These are phyloP conservation scores for Imbricaverruca yamaguchii DNA, from an alignment of 2,888 invertebrate species.

Conservation along the genomic window DNA sequence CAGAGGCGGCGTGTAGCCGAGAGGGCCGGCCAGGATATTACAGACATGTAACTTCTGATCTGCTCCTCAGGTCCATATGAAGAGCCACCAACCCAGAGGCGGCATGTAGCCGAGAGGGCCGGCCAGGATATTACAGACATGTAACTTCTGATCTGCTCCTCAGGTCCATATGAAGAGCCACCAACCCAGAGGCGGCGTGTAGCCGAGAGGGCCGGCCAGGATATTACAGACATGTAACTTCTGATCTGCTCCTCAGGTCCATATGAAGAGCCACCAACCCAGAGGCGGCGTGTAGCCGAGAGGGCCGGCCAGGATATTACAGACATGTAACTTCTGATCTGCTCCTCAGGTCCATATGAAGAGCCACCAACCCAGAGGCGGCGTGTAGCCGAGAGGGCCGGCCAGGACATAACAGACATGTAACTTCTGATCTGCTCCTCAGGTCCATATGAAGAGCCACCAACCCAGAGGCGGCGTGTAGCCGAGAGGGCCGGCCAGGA, in stretches of 20 bases:
- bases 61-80: slow-evolving; percentile 29
- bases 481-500: slow-evolving; percentile 33
- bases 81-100: slow-evolving; percentile 32
- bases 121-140: slow-evolving; percentile 33
- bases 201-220: slow-evolving; percentile 33
- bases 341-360: slow-evolving; percentile 29
- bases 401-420: slow-evolving; percentile 32
- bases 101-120: slow-evolving; percentile 33
- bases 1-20: slow-evolving; percentile 33
- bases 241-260: slow-evolving; percentile 26
- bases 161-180: slow-evolving; percentile 32
- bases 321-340: slow-evolving; percentile 24
- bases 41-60: too few relatives aligned
- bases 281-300: slow-evolving; percentile 33
- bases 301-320: slow-evolving; percentile 33
- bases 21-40: slow-evolving; percentile 33
- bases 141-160: too few relatives aligned
- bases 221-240: slow-evolving; percentile 33
- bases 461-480: slow-evolving; percentile 31
- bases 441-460: slow-evolving; percentile 32
- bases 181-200: slow-evolving; percentile 32
- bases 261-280: slow-evolving; percentile 31
- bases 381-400: slow-evolving; percentile 32
- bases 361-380: slow-evolving; percentile 32
- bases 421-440: not conserved